Base-by-base conservation (phyloP, 2,113 vertebrate genomes). In the Apteryx mantelli region DNA sequence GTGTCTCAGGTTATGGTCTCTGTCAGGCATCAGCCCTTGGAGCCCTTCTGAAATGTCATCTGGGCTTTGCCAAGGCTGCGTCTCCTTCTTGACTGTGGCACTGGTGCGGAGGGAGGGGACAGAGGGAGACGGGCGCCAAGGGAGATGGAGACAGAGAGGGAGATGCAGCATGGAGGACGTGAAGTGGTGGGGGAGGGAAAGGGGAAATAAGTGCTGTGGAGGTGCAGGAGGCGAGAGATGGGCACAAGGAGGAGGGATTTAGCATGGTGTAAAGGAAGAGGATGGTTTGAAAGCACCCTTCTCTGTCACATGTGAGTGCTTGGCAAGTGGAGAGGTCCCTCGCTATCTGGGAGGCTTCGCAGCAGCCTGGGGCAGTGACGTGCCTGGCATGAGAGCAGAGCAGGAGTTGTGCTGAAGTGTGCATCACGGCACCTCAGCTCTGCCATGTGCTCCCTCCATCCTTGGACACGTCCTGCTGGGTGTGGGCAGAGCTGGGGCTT, bases 131-230 rank as follows among this genome's bases (percentile, higher is more conserved):
- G n/a, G 40, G 56, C 30, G 4, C 56, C 15, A 66, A 63, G 34
- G 46, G 53, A 32, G 7, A 64, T 48, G 28, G 36, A 69, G 73
- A 32, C n/a, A 64, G 22, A 18, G 69, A 81, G 7, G 9, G 13
- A 2, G 4, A 61, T 14, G 42, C 12, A 84, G 69, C 66, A 64
- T 7, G 7, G 11, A 8, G 8, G 9, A 3, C 1, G 1, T 66
- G 52, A 82, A 20, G 44, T 7, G 38, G 55, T 14, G 34, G 36
- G 17, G 16, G 4, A 38, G 9, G 6, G 11, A 52, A 36, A 50
- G 28, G 30, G 70, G 55, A 76, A 52, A 56, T 11, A 48, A 48
- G 40, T 4, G 7, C 15, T 8, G 17, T 89, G 70, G 25, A 65
- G 20, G 24, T 42, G 28, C 60, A 36, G 32, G 14, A 55, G 20